Evolutionary conservation across 2,797 vertebrate species (phyloP), one percentile per base, ranked within the genome.

Genomic region (Artibeus jamaicensis): DNA sequence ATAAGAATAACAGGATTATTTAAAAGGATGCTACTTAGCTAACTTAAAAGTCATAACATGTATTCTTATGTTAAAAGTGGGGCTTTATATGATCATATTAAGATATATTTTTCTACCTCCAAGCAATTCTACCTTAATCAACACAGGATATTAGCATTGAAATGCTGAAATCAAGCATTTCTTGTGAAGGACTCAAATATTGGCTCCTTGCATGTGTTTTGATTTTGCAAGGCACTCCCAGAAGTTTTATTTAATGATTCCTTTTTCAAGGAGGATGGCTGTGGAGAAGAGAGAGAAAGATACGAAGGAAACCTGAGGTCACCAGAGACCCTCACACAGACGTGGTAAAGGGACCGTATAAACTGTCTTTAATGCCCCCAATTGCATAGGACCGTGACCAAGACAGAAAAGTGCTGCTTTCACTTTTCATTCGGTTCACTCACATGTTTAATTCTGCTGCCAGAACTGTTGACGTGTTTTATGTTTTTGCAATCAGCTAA

Each of bases 391-490:
- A 86, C 76, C 2, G 1, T 46, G 91, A 79, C 87, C 81, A 76
- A 87, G 62, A 94, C 44, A 78, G 77, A 18, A 96, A 86, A 94
- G 77, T 0, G 0, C 2, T 95, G 50, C 21, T 37, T 93, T 67
- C 34, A 89, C 79, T 96, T 98, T 93, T 95, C 96, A 96, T 48
- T 42, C 0, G 22, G 90, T 78, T 97, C 94, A 97, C 86, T 97
- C 97, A 89, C 0, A 97, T 22, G 32, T 96, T 97, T 97, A 97
- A 95, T 89, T 95, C 91, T 81, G 53, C 6, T 93, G 83, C 79
- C 96, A 79, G 32, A 93, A 82, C 67, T 96, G 90, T 93, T 97
- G 93, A 89, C 44, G 65, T 79, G 89, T 97, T 97, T 96, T 94
- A 96, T 92, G 89, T 91, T 97, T 97, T 93, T 76, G 59, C 83